Percentiles rank a stretch among this genome's conserved stretches.
Evolutionary conservation across 2,797 vertebrate genomes (phyloP).

Genomic region (Saxicola maurus): DNA sequence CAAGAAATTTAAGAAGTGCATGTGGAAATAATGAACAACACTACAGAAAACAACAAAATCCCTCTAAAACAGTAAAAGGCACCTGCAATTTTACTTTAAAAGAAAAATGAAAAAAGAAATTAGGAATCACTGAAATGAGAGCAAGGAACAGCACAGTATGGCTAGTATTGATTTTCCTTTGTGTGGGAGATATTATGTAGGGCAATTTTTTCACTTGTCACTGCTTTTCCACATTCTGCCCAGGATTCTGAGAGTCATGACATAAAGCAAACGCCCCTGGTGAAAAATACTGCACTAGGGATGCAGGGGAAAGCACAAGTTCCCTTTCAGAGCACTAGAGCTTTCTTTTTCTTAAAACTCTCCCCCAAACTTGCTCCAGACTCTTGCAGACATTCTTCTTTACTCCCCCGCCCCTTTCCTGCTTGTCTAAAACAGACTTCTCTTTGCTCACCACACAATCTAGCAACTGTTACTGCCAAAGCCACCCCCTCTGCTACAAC

Average conservation of each 20-base stretch:
- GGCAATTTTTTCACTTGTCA: conserved; percentile 44
- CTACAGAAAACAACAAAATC: background rate
- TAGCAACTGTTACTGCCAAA: conserved; percentile 49
- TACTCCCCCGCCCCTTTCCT: conserved; percentile 12
- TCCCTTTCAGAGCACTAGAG: background rate
- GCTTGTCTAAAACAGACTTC: conserved; percentile 5
- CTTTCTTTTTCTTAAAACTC: background rate
- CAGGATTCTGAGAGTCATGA: background rate
- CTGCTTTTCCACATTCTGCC: background rate
- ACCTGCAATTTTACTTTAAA: background rate
- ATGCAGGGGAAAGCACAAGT: background rate
- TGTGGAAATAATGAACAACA: background rate
- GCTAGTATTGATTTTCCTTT: background rate
- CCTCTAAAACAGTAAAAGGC: background rate
- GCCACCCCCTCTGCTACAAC: conserved; percentile 24
- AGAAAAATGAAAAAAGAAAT: background rate
- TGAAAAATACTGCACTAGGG: background rate
- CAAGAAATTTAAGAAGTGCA: background rate
- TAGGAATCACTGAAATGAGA: background rate
- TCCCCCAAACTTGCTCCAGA: background rate
- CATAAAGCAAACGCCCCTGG: background rate
- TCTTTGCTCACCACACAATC: conserved; percentile 48
- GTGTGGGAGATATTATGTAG: background rate
- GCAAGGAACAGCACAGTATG: background rate
- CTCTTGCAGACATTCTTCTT: conserved; percentile 27